Base-by-base conservation (phyloP, 2,113 vertebrate genomes). In the Colossoma macropomum region DNA sequence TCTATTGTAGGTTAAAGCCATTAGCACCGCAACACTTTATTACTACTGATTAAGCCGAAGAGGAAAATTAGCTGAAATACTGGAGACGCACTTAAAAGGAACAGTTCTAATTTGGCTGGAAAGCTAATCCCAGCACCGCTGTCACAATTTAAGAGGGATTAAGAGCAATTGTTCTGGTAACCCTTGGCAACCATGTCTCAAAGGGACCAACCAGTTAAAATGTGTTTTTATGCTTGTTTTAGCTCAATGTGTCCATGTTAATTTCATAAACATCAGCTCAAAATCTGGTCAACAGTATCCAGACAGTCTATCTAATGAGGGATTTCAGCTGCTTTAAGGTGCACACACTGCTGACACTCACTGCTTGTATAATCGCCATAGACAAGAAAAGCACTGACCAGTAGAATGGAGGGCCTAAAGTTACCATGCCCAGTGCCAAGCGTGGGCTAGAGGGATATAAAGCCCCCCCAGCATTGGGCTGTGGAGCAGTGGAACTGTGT, bases 111-210 rank as follows among this genome's bases (percentile, higher is more conserved):
- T 89, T 89, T 86, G 87, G 85, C 79, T 54, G 56, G 68, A 78
- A 83, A 86, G 74, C 78, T 91, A 92, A 92, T 93, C 90, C 88
- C 88, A 63, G 79, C 34, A 70, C 48, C 86, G 81, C 84, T 65
- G 77, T 88, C 91, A 90, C 92, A 94, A 95, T 96, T 95, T 93
- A 91, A 83, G 25, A 90, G 88, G 92, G 92, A 96, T 95, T 94
- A 96, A 95, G 93, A 94, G 85, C 91, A 94, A 95, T 93, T 96
- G 91, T 96, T 93, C 94, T 38, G 89, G 94, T 95, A 95, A 87
- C 94, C 95, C 92, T 83, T 94, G 90, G 94, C 91, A 95, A 96
- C 94, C 74, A 69, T 89, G 87, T 91, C 89, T 90, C 92, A 91
- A 89, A 89, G 89, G 90, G 93, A 90, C 91, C 92, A 95, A 94